A percentile compares a stretch with the other conserved stretches of the same genome.
Evolutionary conservation across 1,140 invertebrate genomes (phyloP).

Genomic region (Camponotus pennsylvanicus): DNA sequence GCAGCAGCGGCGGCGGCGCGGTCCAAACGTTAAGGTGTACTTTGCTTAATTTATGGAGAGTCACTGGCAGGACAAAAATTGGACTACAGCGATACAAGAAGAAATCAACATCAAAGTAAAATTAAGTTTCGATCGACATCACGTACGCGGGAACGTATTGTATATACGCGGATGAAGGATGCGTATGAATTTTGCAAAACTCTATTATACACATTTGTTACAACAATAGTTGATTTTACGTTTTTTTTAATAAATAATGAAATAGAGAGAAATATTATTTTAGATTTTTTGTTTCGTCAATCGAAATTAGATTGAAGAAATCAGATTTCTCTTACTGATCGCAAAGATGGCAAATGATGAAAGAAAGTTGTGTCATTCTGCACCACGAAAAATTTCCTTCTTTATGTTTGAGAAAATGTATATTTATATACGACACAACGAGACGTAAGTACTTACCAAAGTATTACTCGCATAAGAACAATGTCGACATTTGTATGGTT

Average conservation of each 20-base stretch:
- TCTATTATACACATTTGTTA: no score
- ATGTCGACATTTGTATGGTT: constrained; percentile 95
- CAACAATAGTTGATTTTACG: no score
- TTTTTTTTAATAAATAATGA: no score
- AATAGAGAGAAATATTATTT: no score
- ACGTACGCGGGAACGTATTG: background rate
- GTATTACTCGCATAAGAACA: constrained; percentile 93
- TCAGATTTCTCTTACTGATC: no score
- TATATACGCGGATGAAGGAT: no score
- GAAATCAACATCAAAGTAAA: constrained; percentile 4
- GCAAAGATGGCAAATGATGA: no score
- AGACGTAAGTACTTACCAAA: constrained; percentile 85
- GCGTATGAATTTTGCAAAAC: no score
- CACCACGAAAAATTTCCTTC: no score
- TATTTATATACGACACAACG: background rate
- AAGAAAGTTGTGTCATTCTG: no score
- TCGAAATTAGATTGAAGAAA: background rate
- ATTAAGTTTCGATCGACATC: constrained; percentile 27
- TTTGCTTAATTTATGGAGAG: constrained; percentile 85
- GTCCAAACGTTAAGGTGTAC: constrained; percentile 86
- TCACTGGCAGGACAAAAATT: constrained; percentile 73
- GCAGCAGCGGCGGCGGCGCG: constrained; percentile 79
- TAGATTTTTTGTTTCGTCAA: no score
- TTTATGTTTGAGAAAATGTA: no score
- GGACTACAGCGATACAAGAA: constrained; percentile 18